phyloP scores from a whole-genome alignment of 1,140 invertebrate genomes.

The Penaeus vannamei region DNA sequence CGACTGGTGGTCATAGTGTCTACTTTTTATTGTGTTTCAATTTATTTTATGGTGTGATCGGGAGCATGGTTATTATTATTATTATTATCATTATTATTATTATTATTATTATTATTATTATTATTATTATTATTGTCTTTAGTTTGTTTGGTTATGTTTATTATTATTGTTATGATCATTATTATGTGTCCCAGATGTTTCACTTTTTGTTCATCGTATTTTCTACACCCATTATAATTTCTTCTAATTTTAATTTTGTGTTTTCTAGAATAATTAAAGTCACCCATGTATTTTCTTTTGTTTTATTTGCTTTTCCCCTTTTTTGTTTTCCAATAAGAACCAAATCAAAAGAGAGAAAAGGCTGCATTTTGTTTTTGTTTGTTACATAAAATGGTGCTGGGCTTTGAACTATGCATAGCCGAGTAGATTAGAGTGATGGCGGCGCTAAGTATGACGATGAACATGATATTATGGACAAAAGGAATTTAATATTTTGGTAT shows the following conservation, averaged over 20 bases:
- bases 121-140: slow-evolving; percentile 19
- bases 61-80: slow-evolving; percentile 55
- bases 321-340: neutral
- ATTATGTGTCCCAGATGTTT: slow-evolving; percentile 54
- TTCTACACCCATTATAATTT: slow-evolving; percentile 52
- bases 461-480: slow-evolving; percentile 39
- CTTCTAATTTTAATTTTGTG: slow-evolving; percentile 61
- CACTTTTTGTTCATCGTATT: slow-evolving; percentile 51
- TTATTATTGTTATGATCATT: slow-evolving; percentile 28
- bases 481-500: slow-evolving; percentile 61
- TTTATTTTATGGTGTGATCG: slow-evolving; percentile 38
- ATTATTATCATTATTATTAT: slow-evolving; percentile 14
- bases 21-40: slow-evolving; percentile 45
- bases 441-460: slow-evolving; percentile 23
- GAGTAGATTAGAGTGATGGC: slow-evolving; percentile 47
- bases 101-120: slow-evolving; percentile 13
- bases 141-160: neutral
- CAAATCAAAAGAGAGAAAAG: neutral
- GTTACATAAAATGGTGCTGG: slow-evolving; percentile 58
- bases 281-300: slow-evolving; percentile 61
- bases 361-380: neutral
- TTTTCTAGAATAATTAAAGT: slow-evolving; percentile 67
- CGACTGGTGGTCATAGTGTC: slow-evolving; percentile 32
- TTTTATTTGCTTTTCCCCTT: slow-evolving; percentile 47
- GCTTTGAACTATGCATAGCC: slow-evolving; percentile 54